Evolutionary conservation across 1,140 invertebrate species (phyloP).

Genomic region (Drosophila guanche): DNA sequence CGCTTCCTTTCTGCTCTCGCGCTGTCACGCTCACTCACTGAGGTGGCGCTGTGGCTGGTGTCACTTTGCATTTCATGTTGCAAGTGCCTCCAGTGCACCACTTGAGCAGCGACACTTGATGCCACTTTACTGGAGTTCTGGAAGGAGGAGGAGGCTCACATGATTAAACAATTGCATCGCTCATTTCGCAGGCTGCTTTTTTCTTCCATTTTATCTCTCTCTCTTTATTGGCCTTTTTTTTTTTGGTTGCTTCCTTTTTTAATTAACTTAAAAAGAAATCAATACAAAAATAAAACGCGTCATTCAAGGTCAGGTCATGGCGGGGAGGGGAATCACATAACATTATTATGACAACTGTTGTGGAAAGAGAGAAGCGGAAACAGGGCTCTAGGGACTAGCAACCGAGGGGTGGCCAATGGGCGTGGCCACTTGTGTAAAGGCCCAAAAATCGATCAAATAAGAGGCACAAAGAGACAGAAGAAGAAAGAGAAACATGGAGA

Average conservation of each 20-base stretch:
- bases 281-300: slow-evolving; percentile 46
- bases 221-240: not conserved
- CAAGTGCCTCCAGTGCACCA: too few species aligned
- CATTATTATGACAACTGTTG: slow-evolving; percentile 67
- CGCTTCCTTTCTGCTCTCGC: too few species aligned
- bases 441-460: slow-evolving; percentile 71
- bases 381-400: too few species aligned
- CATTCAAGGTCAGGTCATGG: slow-evolving; percentile 51
- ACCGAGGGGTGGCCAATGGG: slow-evolving; percentile 3
- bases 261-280: slow-evolving; percentile 76
- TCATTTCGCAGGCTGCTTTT: slow-evolving; percentile 35
- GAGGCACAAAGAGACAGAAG: slow-evolving; percentile 27
- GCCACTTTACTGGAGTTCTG: slow-evolving; percentile 5
- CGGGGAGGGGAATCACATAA: slow-evolving; percentile 42
- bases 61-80: slow-evolving; percentile 9
- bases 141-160: too few species aligned
- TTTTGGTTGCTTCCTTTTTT: slow-evolving; percentile 44
- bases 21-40: too few species aligned
- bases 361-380: not conserved
- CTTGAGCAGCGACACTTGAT: slow-evolving; percentile 21
- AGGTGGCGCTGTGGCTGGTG: not conserved
- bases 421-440: slow-evolving; percentile 30
- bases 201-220: not conserved
- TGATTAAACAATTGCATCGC: slow-evolving; percentile 62
- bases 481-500: not conserved